phyloP scores from a whole-genome alignment of 2,113 vertebrate genomes.

The Salvator merianae region DNA sequence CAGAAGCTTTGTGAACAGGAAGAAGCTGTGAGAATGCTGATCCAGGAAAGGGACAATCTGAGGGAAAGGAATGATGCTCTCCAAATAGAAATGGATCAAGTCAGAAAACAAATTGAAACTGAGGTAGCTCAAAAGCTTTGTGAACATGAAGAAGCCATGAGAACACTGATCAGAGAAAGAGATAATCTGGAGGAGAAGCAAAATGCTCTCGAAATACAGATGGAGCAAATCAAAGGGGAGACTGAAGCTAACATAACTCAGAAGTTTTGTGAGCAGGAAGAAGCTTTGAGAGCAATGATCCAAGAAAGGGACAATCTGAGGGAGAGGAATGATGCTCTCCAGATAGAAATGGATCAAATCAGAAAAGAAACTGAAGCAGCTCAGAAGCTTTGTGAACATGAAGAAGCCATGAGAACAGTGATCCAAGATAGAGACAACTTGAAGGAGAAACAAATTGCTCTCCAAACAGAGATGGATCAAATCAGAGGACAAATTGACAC shows the following conservation, averaged over 20 bases:
- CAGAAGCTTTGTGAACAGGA: constrained; percentile 20
- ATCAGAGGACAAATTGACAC: too few relatives aligned
- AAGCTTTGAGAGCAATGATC: neutral
- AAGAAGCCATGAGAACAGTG: constrained; percentile 43
- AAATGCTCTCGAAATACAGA: constrained; percentile 1
- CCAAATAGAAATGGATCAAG: neutral
- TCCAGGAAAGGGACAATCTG: constrained; percentile 13
- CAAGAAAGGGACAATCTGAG: neutral
- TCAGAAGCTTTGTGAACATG: constrained; percentile 24
- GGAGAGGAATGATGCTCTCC: neutral
- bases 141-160: constrained; percentile 45
- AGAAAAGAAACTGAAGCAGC: neutral
- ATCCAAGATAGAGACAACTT: constrained; percentile 52
- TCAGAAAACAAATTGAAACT: neutral
- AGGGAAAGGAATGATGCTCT: neutral
- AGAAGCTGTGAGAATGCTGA: constrained; percentile 41
- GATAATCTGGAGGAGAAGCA: constrained; percentile 33
- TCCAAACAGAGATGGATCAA: constrained; percentile 50
- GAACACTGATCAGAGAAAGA: constrained; percentile 39
- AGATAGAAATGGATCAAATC: neutral
- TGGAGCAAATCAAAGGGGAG: neutral
- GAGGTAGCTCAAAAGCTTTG: constrained; percentile 13
- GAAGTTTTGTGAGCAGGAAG: neutral
- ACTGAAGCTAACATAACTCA: neutral
- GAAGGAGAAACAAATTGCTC: neutral